Evolutionary conservation across 2,113 vertebrate genomes (phyloP).

Genomic region (Casuarius casuarius): DNA sequence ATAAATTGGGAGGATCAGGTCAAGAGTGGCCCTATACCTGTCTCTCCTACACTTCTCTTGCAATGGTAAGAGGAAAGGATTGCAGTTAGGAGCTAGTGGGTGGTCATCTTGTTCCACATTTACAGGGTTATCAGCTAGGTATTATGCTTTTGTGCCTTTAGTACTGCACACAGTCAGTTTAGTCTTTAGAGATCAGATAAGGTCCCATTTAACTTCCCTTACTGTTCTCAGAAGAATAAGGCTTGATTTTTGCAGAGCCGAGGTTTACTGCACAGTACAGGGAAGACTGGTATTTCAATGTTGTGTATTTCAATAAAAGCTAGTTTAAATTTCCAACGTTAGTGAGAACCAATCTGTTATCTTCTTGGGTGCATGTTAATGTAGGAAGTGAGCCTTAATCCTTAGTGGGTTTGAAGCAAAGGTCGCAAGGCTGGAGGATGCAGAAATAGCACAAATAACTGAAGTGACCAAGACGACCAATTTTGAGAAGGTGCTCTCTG

Average conservation of each 20-base stretch:
- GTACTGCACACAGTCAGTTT: neutral
- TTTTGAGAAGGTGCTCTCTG: neutral
- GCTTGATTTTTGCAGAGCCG: neutral
- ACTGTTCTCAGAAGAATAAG: neutral
- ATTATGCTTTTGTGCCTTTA: neutral
- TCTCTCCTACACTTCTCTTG: neutral
- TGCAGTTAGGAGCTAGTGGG: neutral
- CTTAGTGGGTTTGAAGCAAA: neutral
- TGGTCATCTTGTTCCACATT: neutral
- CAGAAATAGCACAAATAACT: neutral
- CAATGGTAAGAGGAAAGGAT: neutral
- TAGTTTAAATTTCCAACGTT: neutral
- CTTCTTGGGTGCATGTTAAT: neutral
- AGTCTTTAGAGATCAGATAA: neutral
- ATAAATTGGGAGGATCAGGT: neutral
- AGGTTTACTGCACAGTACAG: neutral
- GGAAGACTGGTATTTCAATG: neutral
- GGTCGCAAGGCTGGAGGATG: neutral
- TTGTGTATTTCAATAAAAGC: neutral
- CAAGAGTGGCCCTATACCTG: neutral
- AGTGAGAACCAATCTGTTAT: neutral
- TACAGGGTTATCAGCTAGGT: neutral
- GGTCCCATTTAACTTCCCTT: neutral
- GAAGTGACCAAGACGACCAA: neutral
- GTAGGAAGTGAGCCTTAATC: neutral